Evolutionary conservation across 1,140 invertebrate genomes (phyloP).

Genomic region (Heliconius nattereri): DNA sequence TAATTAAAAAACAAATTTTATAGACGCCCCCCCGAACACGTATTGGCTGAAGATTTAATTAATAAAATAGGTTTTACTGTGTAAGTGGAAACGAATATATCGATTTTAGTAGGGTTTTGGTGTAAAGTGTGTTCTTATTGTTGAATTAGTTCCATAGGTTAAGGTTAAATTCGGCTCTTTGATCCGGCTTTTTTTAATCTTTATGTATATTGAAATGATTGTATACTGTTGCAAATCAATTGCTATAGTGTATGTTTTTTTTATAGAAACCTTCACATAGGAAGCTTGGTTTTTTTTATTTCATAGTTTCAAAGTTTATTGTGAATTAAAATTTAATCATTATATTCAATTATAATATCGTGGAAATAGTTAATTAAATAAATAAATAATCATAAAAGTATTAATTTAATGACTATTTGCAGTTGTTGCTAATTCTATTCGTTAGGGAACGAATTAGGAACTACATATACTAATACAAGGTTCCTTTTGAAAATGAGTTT

Average conservation of each 20-base stretch:
- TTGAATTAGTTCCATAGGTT: conserved; percentile 64
- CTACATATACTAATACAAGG: no score
- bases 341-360: no score
- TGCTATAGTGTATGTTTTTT: neutral
- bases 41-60: conserved; percentile 60
- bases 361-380: no score
- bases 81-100: conserved; percentile 18
- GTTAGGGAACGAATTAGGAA: no score
- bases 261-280: neutral
- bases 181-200: conserved; percentile 4
- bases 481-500: no score
- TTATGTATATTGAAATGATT: conserved; percentile 12
- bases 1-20: conserved; percentile 79
- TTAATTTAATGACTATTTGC: no score
- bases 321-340: no score
- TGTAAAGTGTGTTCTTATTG: conserved; percentile 56
- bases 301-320: no score
- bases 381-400: no score
- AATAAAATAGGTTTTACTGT: conserved; percentile 67
- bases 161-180: conserved; percentile 58
- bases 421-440: no score
- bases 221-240: conserved; percentile 17
- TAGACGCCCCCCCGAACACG: conserved; percentile 66
- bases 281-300: neutral
- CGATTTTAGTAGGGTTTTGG: conserved; percentile 50